Conservation (phyloP, 2,888 invertebrate genomes). For the Copidosoma aretas region DNA sequence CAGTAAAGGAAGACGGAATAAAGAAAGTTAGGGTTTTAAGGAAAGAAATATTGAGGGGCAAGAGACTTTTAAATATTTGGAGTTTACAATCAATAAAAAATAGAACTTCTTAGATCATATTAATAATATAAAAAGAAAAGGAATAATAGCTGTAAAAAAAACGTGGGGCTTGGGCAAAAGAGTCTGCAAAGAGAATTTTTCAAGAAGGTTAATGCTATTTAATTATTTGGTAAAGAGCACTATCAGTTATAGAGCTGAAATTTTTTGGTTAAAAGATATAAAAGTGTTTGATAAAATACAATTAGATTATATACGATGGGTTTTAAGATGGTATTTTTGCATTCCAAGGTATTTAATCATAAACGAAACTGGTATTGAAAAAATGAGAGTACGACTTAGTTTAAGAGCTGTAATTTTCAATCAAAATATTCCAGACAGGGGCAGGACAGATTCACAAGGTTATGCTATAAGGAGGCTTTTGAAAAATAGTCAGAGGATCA, state of each 20-base stretch:
- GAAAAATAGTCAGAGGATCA: too few relatives aligned
- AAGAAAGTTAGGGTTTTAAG: slow-evolving; percentile 23
- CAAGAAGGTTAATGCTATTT: slow-evolving; percentile 25
- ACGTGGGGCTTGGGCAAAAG: slow-evolving; percentile 31
- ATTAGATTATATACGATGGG: too few relatives aligned
- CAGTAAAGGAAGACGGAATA: not conserved
- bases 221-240: slow-evolving; percentile 19
- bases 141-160: slow-evolving; percentile 14
- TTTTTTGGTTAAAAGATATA: slow-evolving; percentile 28
- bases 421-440: too few relatives aligned
- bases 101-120: slow-evolving; percentile 23
- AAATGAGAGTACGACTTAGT: too few relatives aligned
- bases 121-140: slow-evolving; percentile 28
- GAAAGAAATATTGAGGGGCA: slow-evolving; percentile 16
- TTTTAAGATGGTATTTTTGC: too few relatives aligned
- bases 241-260: slow-evolving; percentile 25
- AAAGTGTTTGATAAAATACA: slow-evolving; percentile 30
- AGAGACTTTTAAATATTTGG: slow-evolving; percentile 25
- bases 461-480: too few relatives aligned
- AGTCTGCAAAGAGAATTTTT: not conserved
- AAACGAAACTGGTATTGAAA: too few relatives aligned
- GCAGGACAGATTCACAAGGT: too few relatives aligned
- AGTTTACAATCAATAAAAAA: slow-evolving; percentile 11
- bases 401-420: too few relatives aligned
- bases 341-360: too few relatives aligned